These are phyloP conservation scores for Watsonalla binaria DNA, from an alignment of 2,888 invertebrate species.

Conservation along the genomic window DNA sequence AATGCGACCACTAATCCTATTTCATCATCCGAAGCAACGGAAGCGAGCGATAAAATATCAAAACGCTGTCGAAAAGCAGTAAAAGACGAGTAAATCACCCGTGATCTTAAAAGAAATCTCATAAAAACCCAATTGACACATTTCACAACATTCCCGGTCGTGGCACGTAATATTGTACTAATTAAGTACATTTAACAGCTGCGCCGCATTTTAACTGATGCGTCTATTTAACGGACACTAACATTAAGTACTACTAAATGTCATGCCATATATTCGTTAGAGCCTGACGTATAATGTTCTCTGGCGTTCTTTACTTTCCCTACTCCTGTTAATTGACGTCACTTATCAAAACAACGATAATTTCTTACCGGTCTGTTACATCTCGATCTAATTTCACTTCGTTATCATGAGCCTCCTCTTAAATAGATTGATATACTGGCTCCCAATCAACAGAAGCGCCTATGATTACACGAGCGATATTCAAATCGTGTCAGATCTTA, in stretches of 20 bases:
- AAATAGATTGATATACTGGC: constrained; percentile 18
- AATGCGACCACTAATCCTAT: not conserved
- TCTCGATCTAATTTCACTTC: constrained; percentile 27
- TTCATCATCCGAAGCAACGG: not conserved
- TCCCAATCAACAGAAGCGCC: constrained; percentile 15
- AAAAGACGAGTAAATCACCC: not conserved
- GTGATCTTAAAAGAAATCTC: not conserved
- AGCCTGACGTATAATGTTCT: constrained; percentile 43
- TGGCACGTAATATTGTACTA: constrained; percentile 42
- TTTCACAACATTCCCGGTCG: constrained; percentile 24
- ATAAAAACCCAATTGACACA: constrained; percentile 5
- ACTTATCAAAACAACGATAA: constrained; percentile 59
- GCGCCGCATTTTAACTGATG: constrained; percentile 59
- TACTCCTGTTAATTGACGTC: constrained; percentile 55
- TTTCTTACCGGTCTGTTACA: constrained; percentile 30
- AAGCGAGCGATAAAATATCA: not conserved
- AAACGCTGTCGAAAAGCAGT: not conserved
- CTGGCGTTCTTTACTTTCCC: constrained; percentile 43
- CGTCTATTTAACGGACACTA: constrained; percentile 60
- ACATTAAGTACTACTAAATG: constrained; percentile 67
- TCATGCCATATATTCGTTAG: constrained; percentile 66
- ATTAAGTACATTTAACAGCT: constrained; percentile 66
- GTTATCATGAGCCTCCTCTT: constrained; percentile 13
- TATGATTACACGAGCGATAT: constrained; percentile 27
- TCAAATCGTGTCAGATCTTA: constrained; percentile 26